Base-by-base conservation (phyloP, 2,888 invertebrate genomes). In the Camponotus fellah region DNA sequence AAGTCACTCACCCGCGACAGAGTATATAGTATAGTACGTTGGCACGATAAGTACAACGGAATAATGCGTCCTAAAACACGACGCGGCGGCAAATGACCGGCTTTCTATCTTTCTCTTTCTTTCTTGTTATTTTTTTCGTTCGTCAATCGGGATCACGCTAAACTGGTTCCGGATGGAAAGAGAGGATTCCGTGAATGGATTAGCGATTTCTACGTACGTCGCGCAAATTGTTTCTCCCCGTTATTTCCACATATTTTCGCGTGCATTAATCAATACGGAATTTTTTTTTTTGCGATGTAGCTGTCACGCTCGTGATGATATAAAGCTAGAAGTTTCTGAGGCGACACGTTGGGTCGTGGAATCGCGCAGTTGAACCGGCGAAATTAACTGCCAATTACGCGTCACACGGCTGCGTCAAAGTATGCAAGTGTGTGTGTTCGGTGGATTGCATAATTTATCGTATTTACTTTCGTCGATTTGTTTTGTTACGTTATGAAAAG, bases 1-100 rank as follows among this genome's bases (percentile, higher is more conserved):
- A 37, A 83, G 66, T 77, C 71, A 65, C 81, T 85, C 82, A 82
- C 75, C 81, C 74, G 85, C 43, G 79, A 81, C 85, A 71, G 43
- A 81, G 71, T 76, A 69, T 49, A 46, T 32, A 46, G 65, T 26
- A 26, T 26, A 26, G 43, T 46, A 34, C 32, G 26, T 26, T 2
- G 32, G 12, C 32, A 17, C 60, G 71, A 71, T 80, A 80, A 71
- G 21, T 71, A 49, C 37, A 12, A 17, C 8, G 34, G 53, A 53
- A 66, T 76, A 76, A 66, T 40, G 65, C 26, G 34, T 26, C 43
- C 77, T 68, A 68, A 77, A 77, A 77, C 43, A 43, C 58, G 40
- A 40, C 26, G 32, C 56, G 9, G 56, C 43, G 26, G 68, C 26
- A 37, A 60, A 79, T 37, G 71, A 79, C 46, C 34, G 46, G 34